Evolutionary conservation across 2,888 invertebrate genomes (phyloP).

Genomic region (Lycocerus yunnanus): DNA sequence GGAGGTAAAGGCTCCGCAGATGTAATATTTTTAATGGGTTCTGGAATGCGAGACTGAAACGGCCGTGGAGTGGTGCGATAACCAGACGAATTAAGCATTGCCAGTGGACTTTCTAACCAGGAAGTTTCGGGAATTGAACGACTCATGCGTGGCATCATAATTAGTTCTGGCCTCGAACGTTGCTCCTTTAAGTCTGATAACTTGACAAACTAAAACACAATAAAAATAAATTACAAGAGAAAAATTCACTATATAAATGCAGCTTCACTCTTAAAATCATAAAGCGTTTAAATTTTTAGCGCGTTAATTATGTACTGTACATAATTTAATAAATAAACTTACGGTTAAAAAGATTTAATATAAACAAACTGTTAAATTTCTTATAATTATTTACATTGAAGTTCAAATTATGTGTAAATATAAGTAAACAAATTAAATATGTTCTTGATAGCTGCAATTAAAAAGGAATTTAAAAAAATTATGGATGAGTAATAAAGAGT

Average conservation of each 20-base stretch:
- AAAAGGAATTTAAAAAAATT: background rate
- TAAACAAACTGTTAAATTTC: background rate
- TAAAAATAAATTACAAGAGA: background rate
- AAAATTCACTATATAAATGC: background rate
- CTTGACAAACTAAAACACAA: slow-evolving; percentile 62
- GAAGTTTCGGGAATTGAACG: slow-evolving; percentile 72
- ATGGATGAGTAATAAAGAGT: background rate
- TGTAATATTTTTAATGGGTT: slow-evolving; percentile 43
- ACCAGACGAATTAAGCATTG: slow-evolving; percentile 67
- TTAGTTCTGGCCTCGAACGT: slow-evolving; percentile 58
- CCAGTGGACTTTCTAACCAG: slow-evolving; percentile 66
- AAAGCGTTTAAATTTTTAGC: background rate
- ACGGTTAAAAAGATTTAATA: background rate
- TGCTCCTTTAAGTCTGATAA: slow-evolving; percentile 80
- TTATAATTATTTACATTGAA: background rate
- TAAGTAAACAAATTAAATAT: background rate
- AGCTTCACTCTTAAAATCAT: background rate
- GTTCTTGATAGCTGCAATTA: background rate
- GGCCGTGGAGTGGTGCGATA: slow-evolving; percentile 53
- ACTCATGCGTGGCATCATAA: slow-evolving; percentile 64
- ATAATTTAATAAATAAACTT: background rate
- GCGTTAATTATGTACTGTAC: background rate
- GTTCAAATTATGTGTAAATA: background rate
- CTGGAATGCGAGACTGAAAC: slow-evolving; percentile 48
- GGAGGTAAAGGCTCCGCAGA: slow-evolving; percentile 32